These are phyloP conservation scores for Micromys minutus DNA, from an alignment of 2,113 vertebrate species.

Conservation along the genomic window DNA sequence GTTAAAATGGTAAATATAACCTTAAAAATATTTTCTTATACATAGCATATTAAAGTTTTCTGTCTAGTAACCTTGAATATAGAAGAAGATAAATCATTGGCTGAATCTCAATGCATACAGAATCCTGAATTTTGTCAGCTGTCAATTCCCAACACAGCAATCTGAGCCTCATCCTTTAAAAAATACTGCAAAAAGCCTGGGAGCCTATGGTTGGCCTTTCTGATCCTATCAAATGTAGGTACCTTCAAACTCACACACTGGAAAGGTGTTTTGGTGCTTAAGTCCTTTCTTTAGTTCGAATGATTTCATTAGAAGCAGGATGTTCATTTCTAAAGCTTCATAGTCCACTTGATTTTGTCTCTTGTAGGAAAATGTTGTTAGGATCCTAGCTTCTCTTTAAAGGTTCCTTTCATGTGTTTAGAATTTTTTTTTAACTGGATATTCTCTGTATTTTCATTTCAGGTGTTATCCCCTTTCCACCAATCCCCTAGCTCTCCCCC, in stretches of 20 bases:
- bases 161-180: not conserved
- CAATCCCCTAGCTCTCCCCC: too few relatives aligned
- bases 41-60: not conserved
- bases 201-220: not conserved
- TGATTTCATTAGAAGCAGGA: not conserved
- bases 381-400: not conserved
- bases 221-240: not conserved
- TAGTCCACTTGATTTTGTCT: not conserved
- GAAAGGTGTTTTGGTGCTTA: not conserved
- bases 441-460: too few relatives aligned
- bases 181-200: not conserved
- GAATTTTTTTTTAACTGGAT: too few relatives aligned
- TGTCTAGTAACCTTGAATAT: not conserved
- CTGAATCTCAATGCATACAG: not conserved
- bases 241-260: not conserved
- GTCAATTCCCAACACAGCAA: not conserved
- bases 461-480: too few relatives aligned
- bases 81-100: not conserved
- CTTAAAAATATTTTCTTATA: not conserved
- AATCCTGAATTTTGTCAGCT: not conserved
- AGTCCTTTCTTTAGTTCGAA: slow-evolving; percentile 32
- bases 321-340: not conserved
- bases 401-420: not conserved
- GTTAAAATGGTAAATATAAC: not conserved
- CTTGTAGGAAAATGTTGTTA: not conserved